phyloP scores from a whole-genome alignment of 92 coral and sea anemone genomes.

The Siderastrea radians region DNA sequence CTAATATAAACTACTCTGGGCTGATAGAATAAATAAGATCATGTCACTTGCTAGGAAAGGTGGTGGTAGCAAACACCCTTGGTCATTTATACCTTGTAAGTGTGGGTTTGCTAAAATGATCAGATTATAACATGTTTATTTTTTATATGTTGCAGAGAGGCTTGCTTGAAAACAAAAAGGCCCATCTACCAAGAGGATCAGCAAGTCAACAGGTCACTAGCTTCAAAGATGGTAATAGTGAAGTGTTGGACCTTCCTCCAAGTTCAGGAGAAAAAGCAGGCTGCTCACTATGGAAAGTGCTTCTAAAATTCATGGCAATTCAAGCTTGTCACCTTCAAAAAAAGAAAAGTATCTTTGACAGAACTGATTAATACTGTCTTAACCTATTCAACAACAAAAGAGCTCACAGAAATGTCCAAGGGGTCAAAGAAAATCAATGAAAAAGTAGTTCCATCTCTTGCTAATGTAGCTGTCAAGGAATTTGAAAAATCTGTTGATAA shows the following conservation, averaged over 20 bases:
- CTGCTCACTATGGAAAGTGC: conserved; percentile 78
- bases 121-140: conserved; percentile 37
- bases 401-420: conserved; percentile 69
- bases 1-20: conserved; percentile 10
- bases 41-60: conserved; percentile 17
- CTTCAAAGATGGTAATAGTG: conserved; percentile 81
- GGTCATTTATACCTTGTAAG: conserved; percentile 17
- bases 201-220: conserved; percentile 43
- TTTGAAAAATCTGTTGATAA: conserved; percentile 76
- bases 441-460: conserved; percentile 70
- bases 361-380: conserved; percentile 75
- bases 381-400: conserved; percentile 59
- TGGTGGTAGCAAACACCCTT: conserved; percentile 18
- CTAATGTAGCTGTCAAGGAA: conserved; percentile 62
- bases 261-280: conserved; percentile 78
- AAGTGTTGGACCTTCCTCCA: conserved; percentile 75
- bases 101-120: conserved; percentile 34
- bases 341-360: conserved; percentile 75
- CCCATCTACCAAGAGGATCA: conserved; percentile 69
- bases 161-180: conserved; percentile 62
- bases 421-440: conserved; percentile 56
- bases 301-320: conserved; percentile 68
- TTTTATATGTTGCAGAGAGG: conserved; percentile 38
- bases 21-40: conserved; percentile 4
- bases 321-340: conserved; percentile 71